Conservation (phyloP, 92 coral and sea anemone genomes). For the Umimayanthus chanpuru region DNA sequence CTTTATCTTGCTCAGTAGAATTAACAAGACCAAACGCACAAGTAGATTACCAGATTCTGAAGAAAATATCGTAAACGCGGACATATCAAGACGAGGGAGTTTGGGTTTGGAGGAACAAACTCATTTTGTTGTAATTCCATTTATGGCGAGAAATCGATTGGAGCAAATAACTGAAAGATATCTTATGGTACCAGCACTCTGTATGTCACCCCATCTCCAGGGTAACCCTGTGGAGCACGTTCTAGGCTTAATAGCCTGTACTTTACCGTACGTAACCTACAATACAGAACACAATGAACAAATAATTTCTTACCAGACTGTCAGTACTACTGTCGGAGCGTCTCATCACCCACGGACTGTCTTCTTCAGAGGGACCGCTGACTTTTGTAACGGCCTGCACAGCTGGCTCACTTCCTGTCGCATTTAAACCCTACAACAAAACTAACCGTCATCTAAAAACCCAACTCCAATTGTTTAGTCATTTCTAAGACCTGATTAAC, state of each 20-base stretch:
- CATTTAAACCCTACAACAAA: neutral
- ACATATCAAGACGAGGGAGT: no score
- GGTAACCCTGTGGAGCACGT: neutral
- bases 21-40: no score
- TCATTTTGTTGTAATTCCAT: no score
- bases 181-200: no score
- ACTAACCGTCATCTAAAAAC: neutral
- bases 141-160: no score
- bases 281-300: no score
- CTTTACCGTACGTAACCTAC: neutral
- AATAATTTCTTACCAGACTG: slow-evolving; percentile 32
- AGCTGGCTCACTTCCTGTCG: neutral
- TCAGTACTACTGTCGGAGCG: slow-evolving; percentile 10
- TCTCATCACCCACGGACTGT: slow-evolving; percentile 43
- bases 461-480: neutral
- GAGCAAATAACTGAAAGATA: no score
- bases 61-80: no score
- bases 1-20: no score
- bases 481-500: neutral
- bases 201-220: no score
- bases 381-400: neutral
- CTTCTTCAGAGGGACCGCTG: neutral
- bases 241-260: neutral
- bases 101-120: no score
- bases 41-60: no score